These are phyloP conservation scores for Suricata suricatta DNA, from an alignment of 2,113 vertebrate species.

Conservation along the genomic window DNA sequence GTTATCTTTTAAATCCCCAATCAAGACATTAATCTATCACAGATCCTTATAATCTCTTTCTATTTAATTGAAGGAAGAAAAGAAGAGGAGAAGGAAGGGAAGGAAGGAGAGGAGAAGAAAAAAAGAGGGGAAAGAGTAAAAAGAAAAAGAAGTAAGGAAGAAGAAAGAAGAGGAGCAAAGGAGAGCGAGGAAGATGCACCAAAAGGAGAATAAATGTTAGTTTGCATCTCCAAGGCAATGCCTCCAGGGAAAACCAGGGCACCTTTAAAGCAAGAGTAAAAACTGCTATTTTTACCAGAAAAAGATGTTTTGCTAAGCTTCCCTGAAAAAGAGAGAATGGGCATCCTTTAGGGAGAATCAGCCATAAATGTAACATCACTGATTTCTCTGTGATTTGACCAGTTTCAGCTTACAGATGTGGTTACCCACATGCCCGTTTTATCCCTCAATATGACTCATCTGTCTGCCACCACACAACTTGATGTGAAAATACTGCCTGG, in stretches of 20 bases:
- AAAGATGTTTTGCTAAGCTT: background rate
- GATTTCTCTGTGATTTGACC: background rate
- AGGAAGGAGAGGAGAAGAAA: background rate
- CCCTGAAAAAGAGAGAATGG: background rate
- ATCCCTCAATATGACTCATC: background rate
- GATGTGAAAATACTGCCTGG: background rate
- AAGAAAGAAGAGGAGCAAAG: background rate
- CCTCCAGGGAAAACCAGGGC: background rate
- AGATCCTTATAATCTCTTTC: background rate
- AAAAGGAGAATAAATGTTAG: background rate
- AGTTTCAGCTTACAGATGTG: background rate
- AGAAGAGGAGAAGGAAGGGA: accelerated
- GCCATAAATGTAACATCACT: background rate
- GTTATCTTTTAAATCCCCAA: background rate
- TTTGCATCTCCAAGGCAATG: background rate
- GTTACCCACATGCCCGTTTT: background rate
- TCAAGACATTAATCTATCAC: background rate
- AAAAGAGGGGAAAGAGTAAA: no score
- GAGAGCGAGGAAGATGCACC: background rate
- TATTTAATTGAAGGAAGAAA: background rate
- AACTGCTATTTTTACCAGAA: background rate
- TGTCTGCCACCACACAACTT: background rate
- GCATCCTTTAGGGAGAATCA: background rate
- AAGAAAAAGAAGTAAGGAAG: background rate
- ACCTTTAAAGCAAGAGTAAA: background rate